Percentiles rank a stretch among this genome's conserved stretches.
Evolutionary conservation across 2,888 invertebrate species (phyloP).

Genomic region (Synanthedon myopaeformis): DNA sequence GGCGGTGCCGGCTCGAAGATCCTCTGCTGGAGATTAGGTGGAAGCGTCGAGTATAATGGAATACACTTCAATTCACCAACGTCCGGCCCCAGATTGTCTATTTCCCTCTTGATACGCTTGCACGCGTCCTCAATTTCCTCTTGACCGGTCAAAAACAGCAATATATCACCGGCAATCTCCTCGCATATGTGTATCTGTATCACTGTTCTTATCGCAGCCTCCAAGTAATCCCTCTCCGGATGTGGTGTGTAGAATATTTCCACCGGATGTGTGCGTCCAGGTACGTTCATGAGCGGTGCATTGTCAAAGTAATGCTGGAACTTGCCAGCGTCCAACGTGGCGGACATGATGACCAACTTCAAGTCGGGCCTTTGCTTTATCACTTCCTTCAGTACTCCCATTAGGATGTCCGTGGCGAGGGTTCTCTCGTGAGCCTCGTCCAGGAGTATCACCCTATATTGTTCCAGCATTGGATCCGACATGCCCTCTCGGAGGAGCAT

Average conservation of each 20-base stretch:
- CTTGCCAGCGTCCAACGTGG: slow-evolving; percentile 98
- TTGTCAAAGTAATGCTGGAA: slow-evolving; percentile 99
- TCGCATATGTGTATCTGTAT: slow-evolving; percentile 96
- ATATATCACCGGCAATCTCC: slow-evolving; percentile 90
- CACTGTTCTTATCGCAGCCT: slow-evolving; percentile 98
- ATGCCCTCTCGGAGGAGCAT: slow-evolving; percentile 99
- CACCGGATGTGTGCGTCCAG: slow-evolving; percentile 72
- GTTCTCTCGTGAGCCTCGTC: slow-evolving; percentile 99
- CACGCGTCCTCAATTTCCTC: slow-evolving; percentile 99
- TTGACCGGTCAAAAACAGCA: slow-evolving; percentile 90
- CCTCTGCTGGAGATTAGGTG: slow-evolving; percentile 95
- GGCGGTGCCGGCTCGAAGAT: slow-evolving; percentile 98
- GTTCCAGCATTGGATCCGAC: slow-evolving; percentile 98
- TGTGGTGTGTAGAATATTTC: slow-evolving; percentile 98
- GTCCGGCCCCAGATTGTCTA: slow-evolving; percentile 94
- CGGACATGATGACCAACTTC: slow-evolving; percentile 99
- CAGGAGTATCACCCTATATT: slow-evolving; percentile 94
- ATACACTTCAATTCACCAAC: slow-evolving; percentile 98
- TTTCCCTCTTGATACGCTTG: slow-evolving; percentile 95
- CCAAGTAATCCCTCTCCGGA: slow-evolving; percentile 95
- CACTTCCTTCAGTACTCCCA: slow-evolving; percentile 99
- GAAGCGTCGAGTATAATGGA: slow-evolving; percentile 97
- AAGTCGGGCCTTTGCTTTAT: slow-evolving; percentile 92
- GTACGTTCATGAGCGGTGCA: slow-evolving; percentile 98
- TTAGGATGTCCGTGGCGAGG: slow-evolving; percentile 96